Conservation (phyloP, 2,113 vertebrate genomes). For the Micronycteris hirsuta region DNA sequence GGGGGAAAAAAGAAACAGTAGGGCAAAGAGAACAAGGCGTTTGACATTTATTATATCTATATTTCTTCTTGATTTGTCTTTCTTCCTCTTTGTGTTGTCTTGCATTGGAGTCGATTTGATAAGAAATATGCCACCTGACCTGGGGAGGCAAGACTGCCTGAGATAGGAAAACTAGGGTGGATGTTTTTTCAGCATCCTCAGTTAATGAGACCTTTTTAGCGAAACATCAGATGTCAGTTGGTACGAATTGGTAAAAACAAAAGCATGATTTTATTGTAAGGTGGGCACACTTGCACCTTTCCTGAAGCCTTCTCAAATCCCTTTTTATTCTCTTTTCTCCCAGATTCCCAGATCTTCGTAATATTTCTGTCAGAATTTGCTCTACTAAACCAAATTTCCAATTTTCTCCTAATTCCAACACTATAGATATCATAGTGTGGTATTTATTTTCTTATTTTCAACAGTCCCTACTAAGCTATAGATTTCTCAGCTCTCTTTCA, state of each 20-base stretch:
- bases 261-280: not conserved
- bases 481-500: not conserved
- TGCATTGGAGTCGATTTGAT: not conserved
- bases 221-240: not conserved
- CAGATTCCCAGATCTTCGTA: not conserved
- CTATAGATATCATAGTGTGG: not conserved
- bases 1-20: not conserved
- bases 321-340: not conserved
- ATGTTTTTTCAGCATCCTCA: not conserved
- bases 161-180: not conserved
- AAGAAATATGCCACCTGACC: not conserved
- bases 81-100: not conserved
- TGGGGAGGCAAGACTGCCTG: not conserved
- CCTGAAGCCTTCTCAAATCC: not conserved
- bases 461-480: not conserved
- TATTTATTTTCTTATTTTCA: not conserved
- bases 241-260: not conserved
- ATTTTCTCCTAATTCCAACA: not conserved
- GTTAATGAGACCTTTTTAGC: not conserved
- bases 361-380: not conserved
- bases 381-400: not conserved
- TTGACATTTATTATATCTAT: not conserved
- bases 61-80: not conserved
- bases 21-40: not conserved
- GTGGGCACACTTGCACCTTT: accelerated